Evolutionary conservation across 2,113 vertebrate species (phyloP).

Genomic region (Rousettus leschenaultii): DNA sequence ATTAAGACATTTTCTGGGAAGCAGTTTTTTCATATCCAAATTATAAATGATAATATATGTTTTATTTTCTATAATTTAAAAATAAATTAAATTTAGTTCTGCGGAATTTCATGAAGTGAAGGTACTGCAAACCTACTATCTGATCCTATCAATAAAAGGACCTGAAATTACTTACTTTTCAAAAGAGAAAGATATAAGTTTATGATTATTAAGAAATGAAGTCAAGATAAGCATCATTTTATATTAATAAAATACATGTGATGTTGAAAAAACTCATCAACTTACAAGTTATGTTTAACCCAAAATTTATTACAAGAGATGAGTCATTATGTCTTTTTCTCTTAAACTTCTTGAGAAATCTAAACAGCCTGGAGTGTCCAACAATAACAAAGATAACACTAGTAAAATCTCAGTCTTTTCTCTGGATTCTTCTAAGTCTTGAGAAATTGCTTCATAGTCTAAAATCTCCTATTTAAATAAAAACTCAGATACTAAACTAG

Average conservation of each 20-base stretch:
- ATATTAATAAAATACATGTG: background rate
- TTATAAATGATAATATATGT: background rate
- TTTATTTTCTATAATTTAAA: background rate
- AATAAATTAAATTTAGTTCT: slow-evolving; percentile 4
- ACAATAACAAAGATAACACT: background rate
- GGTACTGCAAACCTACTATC: background rate
- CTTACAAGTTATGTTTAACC: background rate
- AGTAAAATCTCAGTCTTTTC: background rate
- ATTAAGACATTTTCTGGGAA: slow-evolving; percentile 13
- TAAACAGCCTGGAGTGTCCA: background rate
- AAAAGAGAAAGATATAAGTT: background rate
- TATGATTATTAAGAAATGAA: background rate
- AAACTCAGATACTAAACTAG: background rate
- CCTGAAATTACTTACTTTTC: background rate
- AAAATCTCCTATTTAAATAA: slow-evolving; percentile 17
- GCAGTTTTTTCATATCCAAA: background rate
- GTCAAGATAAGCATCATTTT: background rate
- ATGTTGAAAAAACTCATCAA: background rate
- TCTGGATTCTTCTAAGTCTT: background rate
- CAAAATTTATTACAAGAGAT: background rate
- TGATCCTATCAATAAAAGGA: background rate
- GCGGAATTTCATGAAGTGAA: background rate
- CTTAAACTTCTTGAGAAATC: background rate
- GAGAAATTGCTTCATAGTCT: background rate
- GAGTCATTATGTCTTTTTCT: background rate